A percentile compares a stretch with the other conserved stretches of the same genome.
phyloP scores from a whole-genome alignment of 2,113 vertebrate species.

The Phrynocephalus versicolor region DNA sequence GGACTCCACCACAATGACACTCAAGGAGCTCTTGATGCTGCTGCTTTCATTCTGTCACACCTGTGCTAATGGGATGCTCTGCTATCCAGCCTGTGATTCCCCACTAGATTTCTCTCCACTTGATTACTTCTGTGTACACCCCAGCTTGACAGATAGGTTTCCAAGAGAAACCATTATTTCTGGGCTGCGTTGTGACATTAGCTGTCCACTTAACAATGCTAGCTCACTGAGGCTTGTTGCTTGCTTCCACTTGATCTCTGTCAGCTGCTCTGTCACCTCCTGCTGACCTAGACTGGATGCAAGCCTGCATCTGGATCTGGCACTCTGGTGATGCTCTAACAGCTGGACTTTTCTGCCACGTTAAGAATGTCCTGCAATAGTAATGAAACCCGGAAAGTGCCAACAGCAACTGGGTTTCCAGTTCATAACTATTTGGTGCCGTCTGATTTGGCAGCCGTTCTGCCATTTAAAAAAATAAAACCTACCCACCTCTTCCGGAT shows the following conservation, averaged over 20 bases:
- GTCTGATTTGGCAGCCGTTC: not conserved
- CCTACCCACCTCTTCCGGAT: not conserved
- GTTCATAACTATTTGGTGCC: not conserved
- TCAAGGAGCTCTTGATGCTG: not conserved
- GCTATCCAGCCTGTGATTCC: not conserved
- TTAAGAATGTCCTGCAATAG: too few relatives aligned
- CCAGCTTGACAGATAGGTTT: not conserved
- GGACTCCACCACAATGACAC: not conserved
- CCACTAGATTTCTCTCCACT: not conserved
- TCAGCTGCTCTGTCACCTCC: too few relatives aligned
- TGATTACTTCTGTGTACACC: not conserved
- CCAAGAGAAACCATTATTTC: not conserved
- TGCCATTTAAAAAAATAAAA: not conserved
- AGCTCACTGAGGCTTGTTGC: not conserved
- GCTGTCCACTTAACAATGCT: not conserved
- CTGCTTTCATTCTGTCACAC: not conserved
- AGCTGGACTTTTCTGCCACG: too few relatives aligned
- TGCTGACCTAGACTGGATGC: too few relatives aligned
- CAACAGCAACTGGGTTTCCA: too few relatives aligned
- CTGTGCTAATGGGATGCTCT: not conserved
- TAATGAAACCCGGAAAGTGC: too few relatives aligned
- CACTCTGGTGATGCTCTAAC: too few relatives aligned
- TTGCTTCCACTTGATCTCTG: not conserved
- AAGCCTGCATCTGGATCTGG: too few relatives aligned
- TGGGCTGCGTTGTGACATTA: not conserved